These are phyloP conservation scores for Erebia aethiops DNA, from an alignment of 2,888 invertebrate genomes.

Conservation along the genomic window DNA sequence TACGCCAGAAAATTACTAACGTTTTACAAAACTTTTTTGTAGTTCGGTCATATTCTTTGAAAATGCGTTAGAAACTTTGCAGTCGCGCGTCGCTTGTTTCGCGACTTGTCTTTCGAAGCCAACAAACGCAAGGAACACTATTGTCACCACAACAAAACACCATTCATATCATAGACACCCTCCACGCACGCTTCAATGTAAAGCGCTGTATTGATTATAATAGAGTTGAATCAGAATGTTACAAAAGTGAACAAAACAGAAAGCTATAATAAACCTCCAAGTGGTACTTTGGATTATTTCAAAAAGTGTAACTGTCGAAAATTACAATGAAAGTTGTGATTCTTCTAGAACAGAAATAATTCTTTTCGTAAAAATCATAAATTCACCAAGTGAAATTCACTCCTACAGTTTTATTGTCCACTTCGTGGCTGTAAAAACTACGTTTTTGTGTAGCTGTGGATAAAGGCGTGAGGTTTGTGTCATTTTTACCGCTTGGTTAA, in stretches of 20 bases:
- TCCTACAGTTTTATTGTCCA: slow-evolving; percentile 16
- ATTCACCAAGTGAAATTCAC: slow-evolving; percentile 12
- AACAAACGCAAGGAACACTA: no score
- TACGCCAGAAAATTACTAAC: no score
- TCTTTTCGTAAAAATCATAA: slow-evolving; percentile 13
- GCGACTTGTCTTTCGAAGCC: no score
- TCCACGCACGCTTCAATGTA: no score
- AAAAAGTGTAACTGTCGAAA: neutral
- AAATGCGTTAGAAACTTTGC: no score
- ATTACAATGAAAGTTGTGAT: neutral
- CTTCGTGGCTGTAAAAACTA: slow-evolving; percentile 12
- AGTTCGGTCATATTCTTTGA: no score
- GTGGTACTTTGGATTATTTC: neutral
- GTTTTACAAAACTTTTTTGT: no score
- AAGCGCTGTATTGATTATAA: no score
- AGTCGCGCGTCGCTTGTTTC: no score
- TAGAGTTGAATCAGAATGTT: no score
- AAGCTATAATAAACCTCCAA: neutral
- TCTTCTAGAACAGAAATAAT: slow-evolving; percentile 7
- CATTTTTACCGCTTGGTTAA: slow-evolving; percentile 26
- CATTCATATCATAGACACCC: no score
- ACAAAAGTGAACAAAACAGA: neutral
- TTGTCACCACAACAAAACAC: no score
- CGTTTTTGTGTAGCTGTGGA: slow-evolving; percentile 18
- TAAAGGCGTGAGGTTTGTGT: slow-evolving; percentile 19